Evolutionary conservation across 2,797 vertebrate species (phyloP).

Genomic region (Pangasius macronema): DNA sequence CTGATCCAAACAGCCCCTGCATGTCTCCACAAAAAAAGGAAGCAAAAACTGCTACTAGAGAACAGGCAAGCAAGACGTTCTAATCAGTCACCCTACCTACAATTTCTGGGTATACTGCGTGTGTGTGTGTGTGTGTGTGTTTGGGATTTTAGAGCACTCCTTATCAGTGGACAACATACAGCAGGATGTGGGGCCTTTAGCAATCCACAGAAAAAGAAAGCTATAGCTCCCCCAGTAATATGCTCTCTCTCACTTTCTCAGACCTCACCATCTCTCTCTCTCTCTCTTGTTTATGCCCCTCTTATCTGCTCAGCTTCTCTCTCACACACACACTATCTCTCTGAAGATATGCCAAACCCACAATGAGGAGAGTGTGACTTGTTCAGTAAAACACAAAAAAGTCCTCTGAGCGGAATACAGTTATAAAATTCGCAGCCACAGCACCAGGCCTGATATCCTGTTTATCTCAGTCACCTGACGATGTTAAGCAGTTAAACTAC

Average conservation of each 20-base stretch:
- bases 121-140: conserved; percentile 25
- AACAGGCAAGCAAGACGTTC: background rate
- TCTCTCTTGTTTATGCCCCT: background rate
- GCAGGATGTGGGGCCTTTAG: conserved; percentile 36
- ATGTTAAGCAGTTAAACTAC: background rate
- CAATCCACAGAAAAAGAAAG: conserved; percentile 37
- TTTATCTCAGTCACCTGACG: background rate
- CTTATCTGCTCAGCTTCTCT: background rate
- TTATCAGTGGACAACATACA: conserved; percentile 44
- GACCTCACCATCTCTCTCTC: background rate
- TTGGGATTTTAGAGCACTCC: conserved; percentile 36
- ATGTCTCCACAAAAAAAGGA: conserved; percentile 5
- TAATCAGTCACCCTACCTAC: background rate
- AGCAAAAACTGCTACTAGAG: background rate
- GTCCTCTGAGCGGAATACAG: background rate
- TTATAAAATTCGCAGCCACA: background rate
- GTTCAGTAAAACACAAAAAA: background rate
- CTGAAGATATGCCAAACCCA: background rate
- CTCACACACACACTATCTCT: background rate
- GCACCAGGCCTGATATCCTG: background rate
- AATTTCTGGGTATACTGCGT: background rate
- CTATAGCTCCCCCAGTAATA: conserved; percentile 14
- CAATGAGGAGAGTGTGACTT: background rate
- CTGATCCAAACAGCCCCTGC: conserved; percentile 31
- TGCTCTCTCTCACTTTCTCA: conserved; percentile 18